Percentiles rank a stretch among this genome's conserved stretches.
These are phyloP conservation scores for Melanotaenia boesemani DNA, from an alignment of 2,797 vertebrate species.

Conservation along the genomic window DNA sequence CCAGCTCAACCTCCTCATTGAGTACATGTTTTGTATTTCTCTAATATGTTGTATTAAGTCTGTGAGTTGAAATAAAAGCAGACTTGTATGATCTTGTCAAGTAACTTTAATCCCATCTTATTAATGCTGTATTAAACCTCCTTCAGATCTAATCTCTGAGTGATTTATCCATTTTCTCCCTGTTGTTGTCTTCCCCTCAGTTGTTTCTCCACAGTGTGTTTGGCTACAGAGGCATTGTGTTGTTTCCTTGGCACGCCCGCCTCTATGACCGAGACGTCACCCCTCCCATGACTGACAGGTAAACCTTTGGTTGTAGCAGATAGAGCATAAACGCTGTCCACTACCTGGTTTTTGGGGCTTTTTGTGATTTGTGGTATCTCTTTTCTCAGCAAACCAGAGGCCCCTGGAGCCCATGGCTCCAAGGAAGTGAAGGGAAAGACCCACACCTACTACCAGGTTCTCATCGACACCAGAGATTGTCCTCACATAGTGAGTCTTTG, in stretches of 20 bases:
- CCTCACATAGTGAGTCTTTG: conserved; percentile 93
- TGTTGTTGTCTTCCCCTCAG: conserved; percentile 76
- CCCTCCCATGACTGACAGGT: conserved; percentile 92
- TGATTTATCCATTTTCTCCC: conserved; percentile 16
- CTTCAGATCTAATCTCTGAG: conserved; percentile 22
- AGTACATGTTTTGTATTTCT: no score
- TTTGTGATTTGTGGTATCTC: background rate
- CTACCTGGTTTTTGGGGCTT: background rate
- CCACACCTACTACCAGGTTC: conserved; percentile 97
- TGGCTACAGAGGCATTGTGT: conserved; percentile 95
- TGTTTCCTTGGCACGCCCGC: conserved; percentile 98
- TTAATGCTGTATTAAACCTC: conserved; percentile 24
- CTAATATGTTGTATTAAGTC: background rate
- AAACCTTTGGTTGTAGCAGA: background rate
- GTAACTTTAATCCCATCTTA: conserved; percentile 49
- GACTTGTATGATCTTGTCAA: conserved; percentile 33
- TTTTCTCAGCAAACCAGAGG: conserved; percentile 84
- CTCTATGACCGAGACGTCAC: conserved; percentile 96
- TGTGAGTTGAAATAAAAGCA: conserved; percentile 13
- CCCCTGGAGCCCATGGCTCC: conserved; percentile 87
- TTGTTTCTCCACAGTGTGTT: conserved; percentile 98
- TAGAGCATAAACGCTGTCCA: background rate
- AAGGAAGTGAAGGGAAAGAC: conserved; percentile 98
- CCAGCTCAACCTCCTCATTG: no score
- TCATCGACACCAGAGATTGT: conserved; percentile 97